Base-by-base conservation (phyloP, 2,113 vertebrate genomes). In the Monopterus albus region DNA sequence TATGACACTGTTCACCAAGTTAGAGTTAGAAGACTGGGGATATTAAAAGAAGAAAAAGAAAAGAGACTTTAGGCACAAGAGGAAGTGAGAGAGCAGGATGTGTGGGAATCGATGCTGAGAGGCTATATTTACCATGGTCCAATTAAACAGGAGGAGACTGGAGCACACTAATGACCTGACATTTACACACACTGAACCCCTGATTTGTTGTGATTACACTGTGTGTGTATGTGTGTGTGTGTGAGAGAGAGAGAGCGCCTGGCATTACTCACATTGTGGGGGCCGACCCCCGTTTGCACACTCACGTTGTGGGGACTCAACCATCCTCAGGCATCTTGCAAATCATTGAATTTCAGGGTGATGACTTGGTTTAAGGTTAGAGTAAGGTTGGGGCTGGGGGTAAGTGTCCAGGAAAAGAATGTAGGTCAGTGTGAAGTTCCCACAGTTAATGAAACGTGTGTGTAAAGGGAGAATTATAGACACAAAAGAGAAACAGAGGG, bases 111-210 rank as follows among this genome's bases (percentile, higher is more conserved):
- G 29, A 74, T 90, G 83, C 28, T 47, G 73, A 70, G 78, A 12
- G 1, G 70, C 80, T 87, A 85, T 85, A 86, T 86, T 86, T 86
- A 77, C 83, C 74, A 15, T 67, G 50, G 69, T 82, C 87, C 82
- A 89, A 82, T 88, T 89, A 87, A 72, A 89, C 81, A 80, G 52
- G 65, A 77, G 64, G 61, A 87, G 78, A 85, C 65, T 60, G 62
- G 57, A 79, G 72, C 59, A 61, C 81, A 87, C 76, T 91, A 91
- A 86, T 87, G 82, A 75, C 63, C 79, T 87, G 87, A 91, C 87
- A 89, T 91, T 89, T 87, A 83, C 81, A 82, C 70, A 85, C 52
- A 72, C 63, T 52, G 75, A 78, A 80, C 68, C 62, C 38, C 59
- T 78, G 79, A 89, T 87, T 85, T 83, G 74, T 70, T 82, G 77